A percentile compares a stretch with the other conserved stretches of the same genome.
Conservation (phyloP, 2,797 vertebrate genomes). For the Morus bassanus region DNA sequence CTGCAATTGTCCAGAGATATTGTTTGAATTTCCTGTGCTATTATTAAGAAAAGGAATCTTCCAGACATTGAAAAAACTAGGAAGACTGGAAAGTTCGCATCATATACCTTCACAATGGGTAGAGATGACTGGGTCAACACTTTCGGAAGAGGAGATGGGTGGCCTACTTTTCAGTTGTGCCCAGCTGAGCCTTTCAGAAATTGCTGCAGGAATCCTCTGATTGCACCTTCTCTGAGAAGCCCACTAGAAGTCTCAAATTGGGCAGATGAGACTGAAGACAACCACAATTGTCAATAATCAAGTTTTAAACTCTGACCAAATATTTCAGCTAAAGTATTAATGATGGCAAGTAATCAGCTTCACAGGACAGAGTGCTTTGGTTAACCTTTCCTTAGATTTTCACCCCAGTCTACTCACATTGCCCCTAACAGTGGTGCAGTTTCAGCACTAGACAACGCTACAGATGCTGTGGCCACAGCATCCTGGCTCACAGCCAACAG, state of each 20-base stretch:
- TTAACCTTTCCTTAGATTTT: neutral
- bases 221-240: neutral
- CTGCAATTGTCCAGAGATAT: neutral
- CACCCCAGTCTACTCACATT: neutral
- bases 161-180: neutral
- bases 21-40: neutral
- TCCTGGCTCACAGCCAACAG: neutral
- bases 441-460: neutral
- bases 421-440: neutral
- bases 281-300: neutral
- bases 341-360: neutral
- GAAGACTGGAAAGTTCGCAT: neutral
- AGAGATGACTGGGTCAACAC: neutral
- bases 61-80: neutral
- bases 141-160: accelerated
- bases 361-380: neutral
- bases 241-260: neutral
- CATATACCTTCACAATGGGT: neutral
- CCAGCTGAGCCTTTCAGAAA: neutral
- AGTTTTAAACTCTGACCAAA: neutral
- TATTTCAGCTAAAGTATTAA: neutral
- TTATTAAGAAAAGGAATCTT: neutral
- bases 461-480: accelerated
- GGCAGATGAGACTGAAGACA: neutral
- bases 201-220: neutral